Percentiles rank a stretch among this genome's conserved stretches.
Evolutionary conservation across 2,797 vertebrate species (phyloP).

Genomic region (Margarornis squamiger): DNA sequence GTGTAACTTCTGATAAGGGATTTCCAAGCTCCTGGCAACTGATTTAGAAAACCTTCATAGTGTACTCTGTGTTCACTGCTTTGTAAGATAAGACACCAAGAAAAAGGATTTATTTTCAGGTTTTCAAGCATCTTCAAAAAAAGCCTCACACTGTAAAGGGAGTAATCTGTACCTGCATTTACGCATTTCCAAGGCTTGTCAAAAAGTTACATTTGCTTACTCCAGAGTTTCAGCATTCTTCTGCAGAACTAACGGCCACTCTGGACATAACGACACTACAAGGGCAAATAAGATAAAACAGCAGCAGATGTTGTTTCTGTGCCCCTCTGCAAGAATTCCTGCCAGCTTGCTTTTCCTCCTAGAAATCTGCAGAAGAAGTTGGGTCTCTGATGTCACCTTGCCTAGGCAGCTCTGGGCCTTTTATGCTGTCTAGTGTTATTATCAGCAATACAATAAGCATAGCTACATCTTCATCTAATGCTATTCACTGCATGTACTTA

Average conservation of each 20-base stretch:
- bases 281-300: neutral
- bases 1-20: neutral
- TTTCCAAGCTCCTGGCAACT: neutral
- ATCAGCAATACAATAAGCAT: neutral
- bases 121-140: neutral
- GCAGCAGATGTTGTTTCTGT: conserved; percentile 5
- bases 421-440: conserved; percentile 12
- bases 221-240: neutral
- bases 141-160: neutral
- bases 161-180: neutral
- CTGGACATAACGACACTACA: neutral
- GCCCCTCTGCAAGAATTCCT: neutral
- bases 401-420: neutral
- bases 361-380: neutral
- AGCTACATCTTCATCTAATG: conserved; percentile 38
- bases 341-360: conserved; percentile 2
- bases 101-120: neutral
- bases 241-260: neutral
- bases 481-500: conserved; percentile 32
- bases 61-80: neutral
- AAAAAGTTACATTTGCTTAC: neutral
- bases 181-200: neutral
- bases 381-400: conserved; percentile 4
- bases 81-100: conserved; percentile 9
- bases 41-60: neutral